Evolutionary conservation across 2,888 invertebrate genomes (phyloP).

Genomic region (Pteria penguin): DNA sequence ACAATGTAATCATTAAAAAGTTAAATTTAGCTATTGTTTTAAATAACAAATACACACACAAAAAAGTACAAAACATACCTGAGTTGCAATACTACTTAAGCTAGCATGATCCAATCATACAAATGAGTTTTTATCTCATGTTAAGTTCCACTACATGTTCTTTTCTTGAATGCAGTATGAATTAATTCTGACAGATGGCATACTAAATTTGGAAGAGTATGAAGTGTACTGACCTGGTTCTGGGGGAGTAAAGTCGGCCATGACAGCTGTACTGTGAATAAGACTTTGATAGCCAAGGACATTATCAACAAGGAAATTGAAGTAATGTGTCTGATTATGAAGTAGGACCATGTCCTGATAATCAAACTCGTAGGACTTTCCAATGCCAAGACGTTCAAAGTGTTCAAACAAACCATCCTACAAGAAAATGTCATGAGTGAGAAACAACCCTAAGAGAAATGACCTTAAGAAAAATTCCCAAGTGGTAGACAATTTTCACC

Average conservation of each 20-base stretch:
- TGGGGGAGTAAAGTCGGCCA: constrained; percentile 63
- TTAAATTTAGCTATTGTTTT: too few relatives aligned
- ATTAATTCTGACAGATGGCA: not conserved
- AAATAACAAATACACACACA: not conserved
- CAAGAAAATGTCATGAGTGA: not conserved
- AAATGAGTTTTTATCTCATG: too few relatives aligned
- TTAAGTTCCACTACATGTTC: too few relatives aligned
- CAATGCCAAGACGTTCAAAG: constrained; percentile 62
- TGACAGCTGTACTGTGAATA: constrained; percentile 51
- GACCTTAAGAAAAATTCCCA: too few relatives aligned
- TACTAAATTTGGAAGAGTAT: too few relatives aligned
- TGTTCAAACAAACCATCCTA: constrained; percentile 58
- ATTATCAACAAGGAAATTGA: constrained; percentile 63
- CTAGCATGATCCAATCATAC: too few relatives aligned
- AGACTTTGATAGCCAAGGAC: constrained; percentile 53
- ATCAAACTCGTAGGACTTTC: constrained; percentile 51
- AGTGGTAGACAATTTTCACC: too few relatives aligned
- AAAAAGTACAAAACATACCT: not conserved
- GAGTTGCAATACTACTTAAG: too few relatives aligned
- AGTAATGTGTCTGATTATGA: constrained; percentile 61
- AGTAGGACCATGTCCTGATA: constrained; percentile 42
- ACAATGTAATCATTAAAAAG: constrained; percentile 9
- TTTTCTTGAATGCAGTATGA: too few relatives aligned
- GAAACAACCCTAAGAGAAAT: too few relatives aligned
- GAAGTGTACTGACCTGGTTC: too few relatives aligned